A percentile compares a stretch with the other conserved stretches of the same genome.
phyloP scores from a whole-genome alignment of 2,888 invertebrate species.

The Urechis unicinctus region DNA sequence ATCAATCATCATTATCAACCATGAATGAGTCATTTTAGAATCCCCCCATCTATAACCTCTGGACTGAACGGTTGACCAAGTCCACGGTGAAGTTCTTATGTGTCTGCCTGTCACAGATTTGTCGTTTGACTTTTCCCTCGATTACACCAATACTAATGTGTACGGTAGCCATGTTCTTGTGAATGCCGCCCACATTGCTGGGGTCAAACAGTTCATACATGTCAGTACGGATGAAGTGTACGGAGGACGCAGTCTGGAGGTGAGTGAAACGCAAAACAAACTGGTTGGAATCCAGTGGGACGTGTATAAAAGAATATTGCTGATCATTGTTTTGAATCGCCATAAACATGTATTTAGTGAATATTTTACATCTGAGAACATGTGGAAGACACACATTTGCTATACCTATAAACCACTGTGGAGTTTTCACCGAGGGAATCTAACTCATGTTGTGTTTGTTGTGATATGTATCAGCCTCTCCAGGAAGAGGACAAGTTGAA shows the following conservation, averaged over 20 bases:
- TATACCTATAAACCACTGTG: no score
- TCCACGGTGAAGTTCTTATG: background rate
- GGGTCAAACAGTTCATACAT: slow-evolving; percentile 25
- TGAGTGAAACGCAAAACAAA: background rate
- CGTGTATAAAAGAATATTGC: no score
- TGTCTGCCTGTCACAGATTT: slow-evolving; percentile 16
- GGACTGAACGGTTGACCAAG: no score
- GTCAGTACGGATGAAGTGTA: slow-evolving; percentile 46
- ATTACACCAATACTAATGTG: slow-evolving; percentile 26
- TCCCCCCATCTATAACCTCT: no score
- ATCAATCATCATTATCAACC: no score
- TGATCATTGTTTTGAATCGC: no score
- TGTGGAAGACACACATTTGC: no score
- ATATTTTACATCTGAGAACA: no score
- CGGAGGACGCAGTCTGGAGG: slow-evolving; percentile 25
- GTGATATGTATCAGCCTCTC: slow-evolving; percentile 9
- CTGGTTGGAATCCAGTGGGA: background rate
- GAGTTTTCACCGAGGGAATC: no score
- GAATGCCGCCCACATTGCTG: slow-evolving; percentile 22
- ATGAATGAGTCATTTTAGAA: no score
- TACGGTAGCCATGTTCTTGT: slow-evolving; percentile 27
- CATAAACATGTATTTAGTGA: no score
- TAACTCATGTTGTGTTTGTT: background rate
- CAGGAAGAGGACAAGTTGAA: slow-evolving; percentile 21
- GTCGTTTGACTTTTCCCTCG: slow-evolving; percentile 27